phyloP scores from a whole-genome alignment of 2,113 vertebrate species.

The Pedetes capensis region DNA sequence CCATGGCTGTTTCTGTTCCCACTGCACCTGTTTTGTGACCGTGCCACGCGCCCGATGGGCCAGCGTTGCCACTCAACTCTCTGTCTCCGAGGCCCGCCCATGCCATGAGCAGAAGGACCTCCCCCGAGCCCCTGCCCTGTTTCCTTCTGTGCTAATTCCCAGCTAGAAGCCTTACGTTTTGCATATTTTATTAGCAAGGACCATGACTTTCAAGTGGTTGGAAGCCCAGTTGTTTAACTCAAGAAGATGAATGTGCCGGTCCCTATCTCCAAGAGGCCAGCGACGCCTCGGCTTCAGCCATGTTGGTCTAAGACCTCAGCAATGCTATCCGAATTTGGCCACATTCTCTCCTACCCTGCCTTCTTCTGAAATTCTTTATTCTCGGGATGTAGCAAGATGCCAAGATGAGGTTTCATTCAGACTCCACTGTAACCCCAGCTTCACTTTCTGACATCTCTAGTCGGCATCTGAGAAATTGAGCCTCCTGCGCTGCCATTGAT shows the following conservation, averaged over 20 bases:
- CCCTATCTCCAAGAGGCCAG: not conserved
- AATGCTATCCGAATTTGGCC: not conserved
- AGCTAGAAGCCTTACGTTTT: not conserved
- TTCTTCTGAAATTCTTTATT: not conserved
- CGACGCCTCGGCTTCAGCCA: not conserved
- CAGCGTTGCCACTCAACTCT: not conserved
- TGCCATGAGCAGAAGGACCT: not conserved
- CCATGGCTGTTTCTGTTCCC: constrained; percentile 34
- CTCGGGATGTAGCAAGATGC: not conserved
- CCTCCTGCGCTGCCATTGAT: too few relatives aligned
- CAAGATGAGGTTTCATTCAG: not conserved
- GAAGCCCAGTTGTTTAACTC: not conserved
- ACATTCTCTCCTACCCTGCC: not conserved
- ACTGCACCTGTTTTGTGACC: constrained; percentile 63
- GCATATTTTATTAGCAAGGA: not conserved
- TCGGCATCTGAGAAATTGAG: rapidly evolving
- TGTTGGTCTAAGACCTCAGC: not conserved
- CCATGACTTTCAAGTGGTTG: not conserved
- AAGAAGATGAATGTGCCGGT: not conserved
- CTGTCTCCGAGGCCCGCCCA: not conserved
- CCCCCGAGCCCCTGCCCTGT: not conserved
- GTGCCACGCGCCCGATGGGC: not conserved
- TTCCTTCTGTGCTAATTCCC: not conserved
- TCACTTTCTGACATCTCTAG: not conserved
- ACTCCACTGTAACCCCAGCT: not conserved